These are phyloP conservation scores for Coenonympha arcania DNA, from an alignment of 2,888 invertebrate genomes.

Conservation along the genomic window DNA sequence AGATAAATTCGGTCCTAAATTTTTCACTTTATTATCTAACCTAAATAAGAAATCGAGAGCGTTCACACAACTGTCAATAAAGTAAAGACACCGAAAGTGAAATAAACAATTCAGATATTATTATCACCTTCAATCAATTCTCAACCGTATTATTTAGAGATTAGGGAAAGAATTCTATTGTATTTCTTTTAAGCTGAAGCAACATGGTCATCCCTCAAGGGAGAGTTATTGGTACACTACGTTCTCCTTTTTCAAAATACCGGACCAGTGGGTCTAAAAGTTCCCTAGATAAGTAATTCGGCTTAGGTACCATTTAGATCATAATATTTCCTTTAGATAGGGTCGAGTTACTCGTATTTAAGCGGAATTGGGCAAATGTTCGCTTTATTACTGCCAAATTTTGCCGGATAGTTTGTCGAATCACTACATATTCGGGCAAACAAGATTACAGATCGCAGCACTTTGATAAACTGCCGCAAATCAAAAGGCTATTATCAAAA, in stretches of 20 bases:
- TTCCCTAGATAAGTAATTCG: neutral
- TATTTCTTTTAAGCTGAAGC: slow-evolving; percentile 24
- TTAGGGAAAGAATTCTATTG: slow-evolving; percentile 34
- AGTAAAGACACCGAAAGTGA: slow-evolving; percentile 24
- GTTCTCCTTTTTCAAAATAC: neutral
- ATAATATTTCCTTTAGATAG: too few relatives aligned
- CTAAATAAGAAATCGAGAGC: slow-evolving; percentile 12
- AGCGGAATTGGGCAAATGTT: too few relatives aligned
- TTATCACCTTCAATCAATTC: slow-evolving; percentile 9
- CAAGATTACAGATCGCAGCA: too few relatives aligned
- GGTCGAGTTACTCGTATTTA: too few relatives aligned
- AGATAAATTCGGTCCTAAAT: neutral
- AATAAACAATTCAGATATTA: slow-evolving; percentile 17
- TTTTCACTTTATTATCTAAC: neutral
- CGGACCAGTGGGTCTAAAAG: neutral
- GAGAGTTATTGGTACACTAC: neutral
- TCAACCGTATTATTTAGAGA: slow-evolving; percentile 7
- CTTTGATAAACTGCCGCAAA: too few relatives aligned
- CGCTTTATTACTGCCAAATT: too few relatives aligned
- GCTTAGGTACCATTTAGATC: neutral
- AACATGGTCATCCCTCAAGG: neutral
- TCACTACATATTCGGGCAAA: too few relatives aligned
- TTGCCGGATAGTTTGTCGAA: too few relatives aligned
- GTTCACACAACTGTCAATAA: slow-evolving; percentile 25
- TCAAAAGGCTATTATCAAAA: too few relatives aligned